Evolutionary conservation across 1,140 invertebrate genomes (phyloP), one percentile per base, ranked within the genome.

Genomic region (Hycleus phaleratus): DNA sequence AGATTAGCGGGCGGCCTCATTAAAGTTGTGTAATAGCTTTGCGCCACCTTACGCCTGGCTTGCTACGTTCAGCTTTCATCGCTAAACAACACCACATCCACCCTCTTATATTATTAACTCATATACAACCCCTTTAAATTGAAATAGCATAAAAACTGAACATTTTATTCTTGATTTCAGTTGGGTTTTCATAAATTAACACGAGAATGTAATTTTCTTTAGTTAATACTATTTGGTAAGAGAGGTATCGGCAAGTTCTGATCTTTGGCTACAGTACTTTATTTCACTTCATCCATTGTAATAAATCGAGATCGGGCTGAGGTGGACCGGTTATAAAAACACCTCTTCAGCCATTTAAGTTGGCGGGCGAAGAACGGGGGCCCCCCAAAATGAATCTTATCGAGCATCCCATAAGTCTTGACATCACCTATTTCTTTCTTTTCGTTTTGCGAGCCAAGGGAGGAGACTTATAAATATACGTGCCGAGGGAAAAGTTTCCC

Each of bases 361-460:
- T 65, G 58, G 58, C 60, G 66, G 62, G 61, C 61, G 66, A 44
- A 46, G 45, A 54, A 54, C 62, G 63, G 69, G 68, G 9, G 5
- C 9, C 9, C 40, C 68, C 67, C 68, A 72, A 75, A 76, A 76
- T 76, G 74, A 76, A 76, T 76, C 74, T 76, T 76, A 76, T 76
- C 74, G 73, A 71, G 67, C 73, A 70, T 74, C 73, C 74, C 73
- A 76, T 76, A 76, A 75, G 73, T 76, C 74, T 75, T 67, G 70
- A 73, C 73, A 76, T 74, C 73, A 74, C 73, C 74, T 75, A 80
- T 79, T 75, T 76, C 67, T 71, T 72, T 72, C 65, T 67, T 59
- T 65, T 60, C 61, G 62, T 63, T 62, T 62, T 61, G 58, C 62
- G 67, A 61, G 53, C 56, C 58, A 64, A 65, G 67, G 67, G 71